Conservation (phyloP, 2,797 vertebrate species). For the Argya squamiceps region DNA sequence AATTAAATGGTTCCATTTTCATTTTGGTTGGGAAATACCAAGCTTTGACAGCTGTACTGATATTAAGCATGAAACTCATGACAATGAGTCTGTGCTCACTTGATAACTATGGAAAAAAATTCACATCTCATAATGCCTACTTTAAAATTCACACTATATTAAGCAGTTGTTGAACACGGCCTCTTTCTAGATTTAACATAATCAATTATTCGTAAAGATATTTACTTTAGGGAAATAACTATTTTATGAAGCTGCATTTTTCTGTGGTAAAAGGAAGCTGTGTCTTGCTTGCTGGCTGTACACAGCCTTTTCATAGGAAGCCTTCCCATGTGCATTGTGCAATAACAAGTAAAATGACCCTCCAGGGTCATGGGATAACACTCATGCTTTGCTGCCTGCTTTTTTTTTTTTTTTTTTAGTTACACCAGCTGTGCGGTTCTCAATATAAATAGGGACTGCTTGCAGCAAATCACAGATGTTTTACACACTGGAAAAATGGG, state of each 20-base stretch:
- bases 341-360: conserved; percentile 57
- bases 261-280: neutral
- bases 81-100: neutral
- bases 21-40: conserved; percentile 30
- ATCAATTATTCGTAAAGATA: neutral
- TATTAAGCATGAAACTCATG: conserved; percentile 14
- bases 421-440: conserved; percentile 71
- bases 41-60: neutral
- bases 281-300: neutral
- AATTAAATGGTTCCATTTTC: neutral
- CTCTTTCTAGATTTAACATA: neutral
- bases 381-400: neutral
- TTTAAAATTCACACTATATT: neutral
- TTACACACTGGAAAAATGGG: conserved; percentile 60
- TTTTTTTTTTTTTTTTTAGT: neutral
- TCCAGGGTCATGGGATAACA: conserved; percentile 69
- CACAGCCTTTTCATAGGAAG: neutral
- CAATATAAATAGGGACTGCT: conserved; percentile 49
- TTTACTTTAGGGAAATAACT: neutral
- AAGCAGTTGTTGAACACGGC: neutral
- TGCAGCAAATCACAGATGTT: conserved; percentile 70
- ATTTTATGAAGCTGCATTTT: neutral
- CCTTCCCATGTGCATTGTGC: conserved; percentile 7
- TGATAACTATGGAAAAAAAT: neutral
- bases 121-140: neutral